Base-by-base conservation (phyloP, 2,888 invertebrate species). In the Orthosia gracilis region DNA sequence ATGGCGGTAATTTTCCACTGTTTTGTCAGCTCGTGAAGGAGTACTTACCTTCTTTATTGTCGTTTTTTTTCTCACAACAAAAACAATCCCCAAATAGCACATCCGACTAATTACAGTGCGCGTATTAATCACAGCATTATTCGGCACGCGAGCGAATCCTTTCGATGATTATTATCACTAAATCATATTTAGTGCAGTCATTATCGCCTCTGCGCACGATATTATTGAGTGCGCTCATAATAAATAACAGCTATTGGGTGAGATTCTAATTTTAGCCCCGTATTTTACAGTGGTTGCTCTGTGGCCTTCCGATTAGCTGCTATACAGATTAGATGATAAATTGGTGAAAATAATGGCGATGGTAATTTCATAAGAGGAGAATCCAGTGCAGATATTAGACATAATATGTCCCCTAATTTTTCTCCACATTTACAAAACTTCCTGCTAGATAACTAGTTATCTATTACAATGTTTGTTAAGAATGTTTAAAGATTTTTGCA, bases 171-270 rank as follows among this genome's bases (percentile, higher is more conserved):
- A 90, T 90, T 90, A 89, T 87, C 89, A 89, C 91, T 93, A 92
- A 94, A 94, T 94, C 93, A 94, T 91, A 92, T 93, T 93, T 93
- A 94, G 91, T 90, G 92, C 91, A 91, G 93, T 94, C 93, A 93
- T 94, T 94, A 94, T 92, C 92, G 88, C 84, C 85, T 82, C 84
- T 74, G 82, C 78, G 84, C 89, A 85, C 86, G 86, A 86, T 87
- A 87, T 87, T 87, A 87, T 87, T 87, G 87, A 87, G 88, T 87
- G 89, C 89, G 86, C 85, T 87, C 88, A 89, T 87, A 88, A 91
- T 93, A 92, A 92, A 93, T 93, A 92, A 91, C 90, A 87, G 86
- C 80, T 84, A 87, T 87, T 87, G 76, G 85, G 83, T 83, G 85
- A 88, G 89, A 91, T 90, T 92, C 91, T 91, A 92, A 91, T 92